These are phyloP conservation scores for Sus cebifrons DNA, from an alignment of 2,797 vertebrate genomes.

Conservation along the genomic window DNA sequence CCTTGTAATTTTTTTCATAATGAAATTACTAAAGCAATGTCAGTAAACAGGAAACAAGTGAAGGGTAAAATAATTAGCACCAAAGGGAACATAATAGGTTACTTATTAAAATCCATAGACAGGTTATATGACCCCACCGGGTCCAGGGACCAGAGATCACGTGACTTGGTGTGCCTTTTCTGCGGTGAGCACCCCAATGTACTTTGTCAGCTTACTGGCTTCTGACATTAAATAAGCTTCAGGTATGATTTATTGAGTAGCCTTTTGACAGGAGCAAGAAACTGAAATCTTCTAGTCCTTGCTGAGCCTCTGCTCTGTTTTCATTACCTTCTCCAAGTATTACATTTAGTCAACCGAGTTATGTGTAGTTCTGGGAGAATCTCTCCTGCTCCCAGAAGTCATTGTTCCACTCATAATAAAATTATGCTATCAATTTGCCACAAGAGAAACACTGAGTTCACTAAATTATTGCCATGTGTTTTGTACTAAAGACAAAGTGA, in stretches of 20 bases:
- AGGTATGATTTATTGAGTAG: conserved; percentile 90
- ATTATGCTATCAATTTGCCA: conserved; percentile 92
- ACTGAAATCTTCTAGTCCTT: conserved; percentile 88
- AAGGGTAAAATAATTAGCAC: conserved; percentile 94
- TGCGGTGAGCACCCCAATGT: conserved; percentile 90
- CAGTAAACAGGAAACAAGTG: conserved; percentile 87
- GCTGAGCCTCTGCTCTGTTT: conserved; percentile 86
- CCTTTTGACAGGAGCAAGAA: conserved; percentile 90
- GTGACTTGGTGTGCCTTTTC: conserved; percentile 90
- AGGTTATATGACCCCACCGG: conserved; percentile 92
- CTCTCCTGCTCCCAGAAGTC: conserved; percentile 89
- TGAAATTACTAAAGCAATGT: conserved; percentile 85
- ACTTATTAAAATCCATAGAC: conserved; percentile 95
- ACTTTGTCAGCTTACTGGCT: conserved; percentile 87
- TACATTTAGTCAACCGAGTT: conserved; percentile 91
- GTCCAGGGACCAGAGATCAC: conserved; percentile 90
- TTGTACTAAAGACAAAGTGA: conserved; percentile 89
- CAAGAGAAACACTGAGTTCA: conserved; percentile 91
- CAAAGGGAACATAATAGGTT: conserved; percentile 94
- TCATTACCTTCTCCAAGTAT: conserved; percentile 91
- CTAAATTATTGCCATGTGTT: conserved; percentile 92
- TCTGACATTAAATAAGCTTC: conserved; percentile 90
- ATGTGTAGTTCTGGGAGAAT: conserved; percentile 88
- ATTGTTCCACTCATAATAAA: conserved; percentile 92
- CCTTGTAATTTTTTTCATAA: conserved; percentile 80